A percentile compares a stretch with the other conserved stretches of the same genome.
Conservation (phyloP, 2,888 invertebrate species). For the Perdita meconis region DNA sequence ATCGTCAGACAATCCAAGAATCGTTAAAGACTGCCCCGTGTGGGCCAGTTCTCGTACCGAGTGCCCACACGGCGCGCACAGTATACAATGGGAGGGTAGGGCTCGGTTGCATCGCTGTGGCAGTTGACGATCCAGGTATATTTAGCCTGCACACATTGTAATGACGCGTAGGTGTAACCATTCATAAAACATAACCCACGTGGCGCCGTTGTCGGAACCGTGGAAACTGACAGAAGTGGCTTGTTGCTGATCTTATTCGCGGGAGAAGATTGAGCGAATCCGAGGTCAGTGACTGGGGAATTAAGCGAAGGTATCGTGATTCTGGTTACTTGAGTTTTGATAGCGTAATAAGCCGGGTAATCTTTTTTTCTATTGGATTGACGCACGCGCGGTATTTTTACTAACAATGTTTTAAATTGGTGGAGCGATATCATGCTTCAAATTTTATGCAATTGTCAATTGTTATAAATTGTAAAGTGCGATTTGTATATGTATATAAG, state of each 20-base stretch:
- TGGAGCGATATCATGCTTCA: too few species aligned
- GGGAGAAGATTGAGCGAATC: constrained; percentile 6
- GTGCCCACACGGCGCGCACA: constrained; percentile 62
- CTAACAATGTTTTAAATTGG: too few species aligned
- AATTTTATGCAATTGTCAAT: too few species aligned
- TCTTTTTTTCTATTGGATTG: too few species aligned
- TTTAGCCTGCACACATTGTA: constrained; percentile 71
- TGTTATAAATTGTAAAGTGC: too few species aligned
- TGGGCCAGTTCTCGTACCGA: constrained; percentile 59
- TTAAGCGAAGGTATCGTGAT: not conserved
- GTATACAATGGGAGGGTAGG: constrained; percentile 75
- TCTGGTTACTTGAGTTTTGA: too few species aligned
- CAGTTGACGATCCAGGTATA: constrained; percentile 63
- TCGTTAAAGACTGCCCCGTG: constrained; percentile 62
- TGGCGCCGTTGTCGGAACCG: constrained; percentile 68
- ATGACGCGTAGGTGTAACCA: constrained; percentile 79
- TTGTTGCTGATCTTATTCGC: constrained; percentile 2
- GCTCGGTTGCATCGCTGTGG: constrained; percentile 64
- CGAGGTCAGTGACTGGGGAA: not conserved
- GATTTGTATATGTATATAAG: too few species aligned
- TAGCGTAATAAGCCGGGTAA: too few species aligned
- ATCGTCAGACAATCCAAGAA: constrained; percentile 37
- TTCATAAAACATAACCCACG: constrained; percentile 80
- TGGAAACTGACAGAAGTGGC: constrained; percentile 3
- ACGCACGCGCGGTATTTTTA: too few species aligned